phyloP scores from a whole-genome alignment of 2,888 invertebrate genomes.

The Strigamia maritima region DNA sequence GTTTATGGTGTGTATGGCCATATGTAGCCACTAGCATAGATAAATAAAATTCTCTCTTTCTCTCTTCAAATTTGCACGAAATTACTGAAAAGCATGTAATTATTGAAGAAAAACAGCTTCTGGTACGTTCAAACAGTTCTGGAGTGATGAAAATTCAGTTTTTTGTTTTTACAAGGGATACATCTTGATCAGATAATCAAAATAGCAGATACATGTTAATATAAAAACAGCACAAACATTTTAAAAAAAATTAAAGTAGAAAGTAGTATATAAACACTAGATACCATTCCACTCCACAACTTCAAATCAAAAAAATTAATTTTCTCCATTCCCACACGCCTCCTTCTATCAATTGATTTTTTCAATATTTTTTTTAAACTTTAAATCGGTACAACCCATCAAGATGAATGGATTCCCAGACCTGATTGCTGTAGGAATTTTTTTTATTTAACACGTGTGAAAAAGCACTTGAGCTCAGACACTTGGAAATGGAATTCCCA shows the following conservation, averaged over 20 bases:
- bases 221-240: no score
- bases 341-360: background rate
- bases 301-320: background rate
- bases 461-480: background rate
- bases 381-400: constrained; percentile 17
- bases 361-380: background rate
- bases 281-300: background rate
- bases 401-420: constrained; percentile 13
- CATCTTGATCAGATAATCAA: no score
- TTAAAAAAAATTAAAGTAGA: background rate
- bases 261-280: background rate
- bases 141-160: no score
- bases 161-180: no score
- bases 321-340: background rate
- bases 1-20: no score
- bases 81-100: no score
- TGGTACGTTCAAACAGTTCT: no score
- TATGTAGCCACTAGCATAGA: no score
- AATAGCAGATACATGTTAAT: no score
- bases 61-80: no score
- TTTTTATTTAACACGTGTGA: constrained; percentile 22
- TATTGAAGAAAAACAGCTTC: no score
- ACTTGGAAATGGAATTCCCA: background rate
- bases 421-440: background rate
- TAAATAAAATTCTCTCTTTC: no score